phyloP scores from a whole-genome alignment of 2,797 vertebrate genomes.

The Melanotaenia boesemani region DNA sequence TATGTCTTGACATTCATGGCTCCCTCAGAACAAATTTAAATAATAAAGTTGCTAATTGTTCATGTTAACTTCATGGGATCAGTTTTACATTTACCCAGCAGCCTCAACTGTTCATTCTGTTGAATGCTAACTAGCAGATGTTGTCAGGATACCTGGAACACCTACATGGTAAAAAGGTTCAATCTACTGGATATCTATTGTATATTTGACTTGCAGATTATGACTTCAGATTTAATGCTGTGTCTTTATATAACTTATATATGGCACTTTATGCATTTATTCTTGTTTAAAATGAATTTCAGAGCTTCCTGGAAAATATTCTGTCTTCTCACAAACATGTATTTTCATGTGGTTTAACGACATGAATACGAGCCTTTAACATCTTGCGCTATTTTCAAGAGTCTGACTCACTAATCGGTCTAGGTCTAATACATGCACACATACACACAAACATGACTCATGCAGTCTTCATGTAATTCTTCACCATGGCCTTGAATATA shows the following conservation, averaged over 20 bases:
- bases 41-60: background rate
- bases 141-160: background rate
- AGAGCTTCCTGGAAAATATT: background rate
- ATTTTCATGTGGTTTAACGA: background rate
- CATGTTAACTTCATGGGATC: background rate
- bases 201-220: background rate
- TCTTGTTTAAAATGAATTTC: background rate
- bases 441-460: slow-evolving; percentile 14
- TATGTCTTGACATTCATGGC: background rate
- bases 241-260: background rate
- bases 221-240: background rate
- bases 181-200: background rate
- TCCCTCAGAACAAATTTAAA: background rate
- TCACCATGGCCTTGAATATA: slow-evolving; percentile 30
- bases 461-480: slow-evolving; percentile 22
- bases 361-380: background rate
- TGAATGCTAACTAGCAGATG: background rate
- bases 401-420: background rate
- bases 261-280: background rate
- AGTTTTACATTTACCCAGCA: background rate
- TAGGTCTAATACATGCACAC: slow-evolving; percentile 6
- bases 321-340: background rate
- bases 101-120: background rate
- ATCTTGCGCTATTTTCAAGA: background rate
- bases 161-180: background rate